Evolutionary conservation across 2,113 vertebrate genomes (phyloP), one percentile per base, ranked within the genome.

Genomic region (Atractosteus spatula): DNA sequence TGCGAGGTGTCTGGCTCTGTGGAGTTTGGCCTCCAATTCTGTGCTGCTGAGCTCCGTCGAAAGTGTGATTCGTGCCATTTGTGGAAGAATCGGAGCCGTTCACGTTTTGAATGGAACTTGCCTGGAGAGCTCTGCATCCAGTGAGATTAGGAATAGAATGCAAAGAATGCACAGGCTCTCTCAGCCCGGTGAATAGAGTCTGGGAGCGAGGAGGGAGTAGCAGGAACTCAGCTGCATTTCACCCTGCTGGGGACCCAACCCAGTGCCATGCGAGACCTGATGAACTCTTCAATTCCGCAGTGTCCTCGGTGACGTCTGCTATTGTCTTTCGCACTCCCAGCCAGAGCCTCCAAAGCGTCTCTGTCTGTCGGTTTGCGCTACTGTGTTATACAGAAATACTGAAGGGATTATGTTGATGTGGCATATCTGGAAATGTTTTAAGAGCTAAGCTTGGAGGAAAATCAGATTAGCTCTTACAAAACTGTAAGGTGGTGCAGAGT

Each of bases 381-480:
- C 29, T 29, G 29, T 72, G 69, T 74, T 54, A 12, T 44, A 41
- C 66, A 55, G 55, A 76, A 69, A 73, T 64, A 65, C 55, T 41
- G 64, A 12, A 51, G 71, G 57, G 77, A 81, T 81, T 78, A 77
- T 67, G 68, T 69, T 63, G 43, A 14, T 51, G 69, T 69, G 71
- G 76, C 74, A 79, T 81, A 82, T 82, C 74, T 71, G 77, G 71
- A 77, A 81, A 70, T 82, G 78, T 86, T 81, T 83, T 84, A 75
- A 65, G 78, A 72, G 71, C 73, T 81, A 78, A 85, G 73, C 78
- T 74, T 79, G 51, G 76, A 72, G 70, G 79, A 77, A 17, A 78
- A 83, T 86, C 79, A 83, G 81, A 87, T 86, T 80, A 86, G 79
- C 74, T 42, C 51, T 75, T 74, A 80, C 79, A 78, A 29, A 79